Evolutionary conservation across 2,888 invertebrate species (phyloP), one percentile per base, ranked within the genome.

Genomic region (Sialis fuliginosa): DNA sequence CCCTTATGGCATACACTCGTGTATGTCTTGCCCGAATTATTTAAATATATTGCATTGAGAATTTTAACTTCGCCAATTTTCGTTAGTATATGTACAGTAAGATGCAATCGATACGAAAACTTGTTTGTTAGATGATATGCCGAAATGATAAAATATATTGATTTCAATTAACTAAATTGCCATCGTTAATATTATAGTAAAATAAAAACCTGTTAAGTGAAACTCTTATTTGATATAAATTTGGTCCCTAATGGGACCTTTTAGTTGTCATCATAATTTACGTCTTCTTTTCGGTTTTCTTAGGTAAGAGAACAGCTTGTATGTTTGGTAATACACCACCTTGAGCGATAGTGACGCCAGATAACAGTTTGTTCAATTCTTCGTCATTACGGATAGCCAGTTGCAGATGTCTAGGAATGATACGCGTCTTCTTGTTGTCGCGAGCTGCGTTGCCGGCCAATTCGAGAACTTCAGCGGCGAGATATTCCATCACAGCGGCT

Each of bases 271-370:
- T 22, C 4, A 22, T 22, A 22, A 22, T 22, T 22, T 22, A 22
- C 22, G 22, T 4, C 4, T 22, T 22, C 22, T 22, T 22, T 22
- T 22, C 22, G 22, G 80, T 76, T 64, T 83, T 79, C 70, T 81
- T 85, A 45, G 85, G 84, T 50, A 87, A 59, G 2, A 87, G 66
- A 12, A 80, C 75, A 4, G 81, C 74, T 57, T 83, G 80, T 53
- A 87, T 86, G 58, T 81, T 81, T 0, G 88, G 87, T 58, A 90
- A 61, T 0, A 89, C 88, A 55, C 88, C 89, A 50, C 88, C 88
- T 63, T 88, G 81, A 30, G 85, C 79, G 58, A 89, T 87, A 13
- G 85, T 86, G 2, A 87, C 86, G 39, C 81, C 81, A 0, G 76
- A 72, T 5, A 89, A 62, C 45, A 89, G 67, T 60, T 77, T 81